Base-by-base conservation (phyloP, 2,113 vertebrate genomes). In the Alexandromys fortis region DNA sequence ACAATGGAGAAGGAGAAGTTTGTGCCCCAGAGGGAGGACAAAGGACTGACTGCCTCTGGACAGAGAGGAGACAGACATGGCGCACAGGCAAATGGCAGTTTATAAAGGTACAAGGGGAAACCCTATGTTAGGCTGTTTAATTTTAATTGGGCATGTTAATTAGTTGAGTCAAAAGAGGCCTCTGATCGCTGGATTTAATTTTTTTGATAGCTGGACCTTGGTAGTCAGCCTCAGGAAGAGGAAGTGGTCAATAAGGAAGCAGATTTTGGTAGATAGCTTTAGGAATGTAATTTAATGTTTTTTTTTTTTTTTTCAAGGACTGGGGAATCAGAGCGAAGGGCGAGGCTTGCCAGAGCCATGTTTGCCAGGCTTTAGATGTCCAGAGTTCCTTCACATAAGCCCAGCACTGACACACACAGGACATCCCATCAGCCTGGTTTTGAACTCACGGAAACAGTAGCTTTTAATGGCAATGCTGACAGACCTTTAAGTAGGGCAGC, bases 401-500 rank as follows among this genome's bases (percentile, higher is more conserved):
- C 93, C 89, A 95, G 77, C 91, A 91, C 75, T 91, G 97, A 97
- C 87, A 96, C 77, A 95, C 92, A 17, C 86, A 90, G 97, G 96
- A 96, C 98, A 97, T 95, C 97, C 95, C 73, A 87, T 95, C 93
- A 97, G 98, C 95, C 97, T 97, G 96, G 72, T 94, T 97, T 96
- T 96, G 97, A 98, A 98, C 95, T 95, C 96, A 89, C 55, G 63
- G 90, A 98, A 95, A 97, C 61, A 95, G 93, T 73, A 96, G 87
- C 94, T 97, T 96, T 86, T 81, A 72, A 97, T 91, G 92, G 94
- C 95, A 96, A 98, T 98, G 97, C 67, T 96, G 97, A 98, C 98
- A 98, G 98, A 98, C 95, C 95, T 97, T 95, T 97, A 98, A 97
- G 98, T 89, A 92, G 76, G 96, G 94, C 96, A 94, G 97, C 96